A percentile compares a stretch with the other conserved stretches of the same genome.
Conservation (phyloP, 2,113 vertebrate genomes). For the Galeopterus variegatus region DNA sequence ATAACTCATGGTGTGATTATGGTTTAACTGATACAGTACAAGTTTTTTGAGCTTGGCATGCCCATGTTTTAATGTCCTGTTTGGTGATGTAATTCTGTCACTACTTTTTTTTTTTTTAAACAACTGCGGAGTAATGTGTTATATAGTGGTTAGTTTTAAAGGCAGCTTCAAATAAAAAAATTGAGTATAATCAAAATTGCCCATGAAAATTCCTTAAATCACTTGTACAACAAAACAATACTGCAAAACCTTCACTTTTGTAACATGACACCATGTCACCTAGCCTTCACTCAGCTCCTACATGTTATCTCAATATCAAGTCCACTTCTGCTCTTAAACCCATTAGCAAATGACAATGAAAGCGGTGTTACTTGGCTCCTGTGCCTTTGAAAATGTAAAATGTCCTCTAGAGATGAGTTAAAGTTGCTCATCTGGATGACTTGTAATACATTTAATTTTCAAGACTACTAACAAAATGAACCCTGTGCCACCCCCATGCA, state of each 20-base stretch:
- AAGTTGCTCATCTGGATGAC: background rate
- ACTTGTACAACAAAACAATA: conserved; percentile 33
- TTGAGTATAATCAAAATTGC: conserved; percentile 55
- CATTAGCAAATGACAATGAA: background rate
- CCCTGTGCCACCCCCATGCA: too few relatives aligned
- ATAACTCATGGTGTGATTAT: conserved; percentile 61
- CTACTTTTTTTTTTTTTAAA: conserved; percentile 24
- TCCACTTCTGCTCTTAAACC: background rate
- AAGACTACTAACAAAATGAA: background rate
- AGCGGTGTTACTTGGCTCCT: background rate
- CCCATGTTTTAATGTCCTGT: background rate
- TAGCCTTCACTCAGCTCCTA: background rate
- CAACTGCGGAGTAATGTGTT: conserved; percentile 37
- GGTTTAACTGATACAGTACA: background rate
- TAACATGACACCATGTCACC: background rate
- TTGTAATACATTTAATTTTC: background rate
- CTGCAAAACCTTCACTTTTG: background rate
- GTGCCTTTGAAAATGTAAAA: background rate
- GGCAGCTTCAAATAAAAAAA: conserved; percentile 18
- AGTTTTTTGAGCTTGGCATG: conserved; percentile 24
- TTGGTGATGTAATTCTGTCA: conserved; percentile 48
- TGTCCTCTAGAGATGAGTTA: background rate
- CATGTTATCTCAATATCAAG: background rate
- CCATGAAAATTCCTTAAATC: conserved; percentile 14
- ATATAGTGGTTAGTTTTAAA: conserved; percentile 59